Conservation (phyloP, 2,113 vertebrate species). For the Felis chaus region DNA sequence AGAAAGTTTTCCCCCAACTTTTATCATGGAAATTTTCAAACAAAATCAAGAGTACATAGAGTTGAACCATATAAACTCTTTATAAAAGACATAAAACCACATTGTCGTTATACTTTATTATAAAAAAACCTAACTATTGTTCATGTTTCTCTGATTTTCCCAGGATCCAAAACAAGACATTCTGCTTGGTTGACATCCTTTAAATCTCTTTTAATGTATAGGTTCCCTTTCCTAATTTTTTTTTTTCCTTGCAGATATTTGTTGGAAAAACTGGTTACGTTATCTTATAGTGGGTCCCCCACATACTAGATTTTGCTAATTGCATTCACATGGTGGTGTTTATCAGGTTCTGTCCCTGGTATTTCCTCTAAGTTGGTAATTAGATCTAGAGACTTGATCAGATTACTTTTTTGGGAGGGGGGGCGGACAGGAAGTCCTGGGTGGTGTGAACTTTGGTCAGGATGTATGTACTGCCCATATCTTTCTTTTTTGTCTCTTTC, state of each 20-base stretch:
- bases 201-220: constrained; percentile 5
- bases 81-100: not conserved
- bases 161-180: not conserved
- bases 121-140: not conserved
- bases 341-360: not conserved
- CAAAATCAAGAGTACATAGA: not conserved
- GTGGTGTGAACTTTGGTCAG: not conserved
- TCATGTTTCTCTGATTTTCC: constrained; percentile 4
- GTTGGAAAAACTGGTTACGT: not conserved
- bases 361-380: not conserved
- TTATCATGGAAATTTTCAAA: not conserved
- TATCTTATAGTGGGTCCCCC: not conserved
- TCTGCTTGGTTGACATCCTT: not conserved
- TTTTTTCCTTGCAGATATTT: not conserved
- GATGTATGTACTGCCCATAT: not conserved
- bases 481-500: not conserved
- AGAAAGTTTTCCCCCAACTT: not conserved
- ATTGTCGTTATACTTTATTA: not conserved
- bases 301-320: not conserved
- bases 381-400: not conserved
- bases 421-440: not conserved
- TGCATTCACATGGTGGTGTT: not conserved
- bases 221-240: not conserved
- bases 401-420: not conserved
- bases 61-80: not conserved